phyloP scores from a whole-genome alignment of 2,113 vertebrate genomes.

The Ammodytes dubius region DNA sequence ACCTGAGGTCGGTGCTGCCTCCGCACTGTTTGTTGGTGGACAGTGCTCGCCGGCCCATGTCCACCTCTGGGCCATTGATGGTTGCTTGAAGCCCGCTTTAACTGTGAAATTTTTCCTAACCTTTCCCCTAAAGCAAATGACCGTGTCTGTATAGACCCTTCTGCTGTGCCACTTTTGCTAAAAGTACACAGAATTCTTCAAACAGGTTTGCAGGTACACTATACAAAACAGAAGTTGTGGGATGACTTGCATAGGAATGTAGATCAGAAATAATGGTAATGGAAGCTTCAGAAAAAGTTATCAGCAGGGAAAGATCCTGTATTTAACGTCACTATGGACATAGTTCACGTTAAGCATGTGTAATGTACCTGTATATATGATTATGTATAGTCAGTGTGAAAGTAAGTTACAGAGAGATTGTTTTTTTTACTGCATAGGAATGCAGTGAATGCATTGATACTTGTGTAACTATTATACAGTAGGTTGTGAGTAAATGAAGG shows the following conservation, averaged over 20 bases:
- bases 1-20: constrained; percentile 21
- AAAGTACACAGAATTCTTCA: constrained; percentile 19
- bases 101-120: constrained; percentile 50
- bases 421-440: constrained; percentile 52
- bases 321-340: constrained; percentile 43
- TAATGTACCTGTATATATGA: constrained; percentile 54
- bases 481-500: constrained; percentile 45
- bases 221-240: constrained; percentile 3
- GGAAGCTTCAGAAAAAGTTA: background rate
- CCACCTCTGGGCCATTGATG: constrained; percentile 3
- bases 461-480: constrained; percentile 23
- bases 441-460: constrained; percentile 38
- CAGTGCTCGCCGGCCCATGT: background rate
- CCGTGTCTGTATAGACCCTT: background rate
- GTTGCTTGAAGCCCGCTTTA: constrained; percentile 42
- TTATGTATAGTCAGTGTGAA: constrained; percentile 55
- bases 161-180: constrained; percentile 26
- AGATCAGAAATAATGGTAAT: constrained; percentile 34
- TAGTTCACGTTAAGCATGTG: constrained; percentile 61
- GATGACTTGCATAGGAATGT: constrained; percentile 46
- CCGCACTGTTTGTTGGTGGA: constrained; percentile 15
- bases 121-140: constrained; percentile 19
- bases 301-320: constrained; percentile 21
- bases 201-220: constrained; percentile 17
- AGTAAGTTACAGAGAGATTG: constrained; percentile 37